Evolutionary conservation across 2,113 vertebrate species (phyloP).

Genomic region (Forbesichthys papilliferus): DNA sequence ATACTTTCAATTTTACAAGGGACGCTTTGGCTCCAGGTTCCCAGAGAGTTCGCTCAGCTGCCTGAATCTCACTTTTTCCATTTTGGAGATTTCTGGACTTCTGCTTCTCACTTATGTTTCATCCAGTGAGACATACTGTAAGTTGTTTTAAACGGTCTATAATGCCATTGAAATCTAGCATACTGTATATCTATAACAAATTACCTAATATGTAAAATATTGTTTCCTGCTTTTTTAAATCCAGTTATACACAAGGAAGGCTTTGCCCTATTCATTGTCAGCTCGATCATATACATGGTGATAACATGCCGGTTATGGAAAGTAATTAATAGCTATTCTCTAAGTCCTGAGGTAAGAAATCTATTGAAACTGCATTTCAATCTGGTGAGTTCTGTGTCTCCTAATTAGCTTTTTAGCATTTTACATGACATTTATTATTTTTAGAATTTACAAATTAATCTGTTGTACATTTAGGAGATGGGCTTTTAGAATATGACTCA

Average conservation of each 20-base stretch:
- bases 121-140: slow-evolving; percentile 69
- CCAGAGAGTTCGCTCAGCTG: slow-evolving; percentile 55
- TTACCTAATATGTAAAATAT: not conserved
- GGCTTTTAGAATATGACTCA: no score
- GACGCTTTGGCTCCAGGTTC: slow-evolving; percentile 51
- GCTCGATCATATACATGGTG: slow-evolving; percentile 66
- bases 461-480: no score
- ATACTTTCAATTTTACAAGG: slow-evolving; percentile 69
- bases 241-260: slow-evolving; percentile 71
- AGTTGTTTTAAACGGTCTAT: slow-evolving; percentile 23
- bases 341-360: slow-evolving; percentile 60
- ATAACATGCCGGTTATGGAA: slow-evolving; percentile 70
- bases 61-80: slow-evolving; percentile 59
- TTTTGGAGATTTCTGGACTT: slow-evolving; percentile 67
- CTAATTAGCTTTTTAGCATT: not conserved
- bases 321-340: slow-evolving; percentile 59
- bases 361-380: not conserved
- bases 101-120: slow-evolving; percentile 73
- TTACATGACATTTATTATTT: not conserved
- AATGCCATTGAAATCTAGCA: no score
- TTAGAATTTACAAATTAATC: no score
- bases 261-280: slow-evolving; percentile 68
- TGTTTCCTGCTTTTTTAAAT: not conserved
- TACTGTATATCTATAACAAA: not conserved
- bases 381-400: not conserved